These are phyloP conservation scores for Hexactinellida sp. DNA, from an alignment of 37 sponge, comb jelly and placozoan genomes.

Conservation along the genomic window DNA sequence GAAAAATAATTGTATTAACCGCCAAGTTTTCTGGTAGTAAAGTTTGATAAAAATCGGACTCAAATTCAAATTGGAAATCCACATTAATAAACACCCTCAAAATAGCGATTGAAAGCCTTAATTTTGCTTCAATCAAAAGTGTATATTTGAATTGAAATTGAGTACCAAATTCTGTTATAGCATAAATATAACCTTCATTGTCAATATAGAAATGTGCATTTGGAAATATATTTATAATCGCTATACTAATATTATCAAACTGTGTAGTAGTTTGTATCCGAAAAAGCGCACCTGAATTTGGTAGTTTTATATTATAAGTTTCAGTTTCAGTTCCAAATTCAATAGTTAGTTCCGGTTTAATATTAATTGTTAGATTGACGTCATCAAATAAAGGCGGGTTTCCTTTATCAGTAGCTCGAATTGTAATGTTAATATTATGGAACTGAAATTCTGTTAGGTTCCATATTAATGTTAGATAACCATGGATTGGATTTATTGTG, in stretches of 20 bases:
- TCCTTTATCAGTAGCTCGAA: background rate
- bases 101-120: background rate
- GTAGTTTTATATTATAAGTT: background rate
- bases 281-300: background rate
- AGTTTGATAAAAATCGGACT: background rate
- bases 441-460: slow-evolving; percentile 11
- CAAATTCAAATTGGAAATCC: background rate
- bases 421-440: background rate
- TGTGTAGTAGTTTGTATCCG: background rate
- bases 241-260: background rate
- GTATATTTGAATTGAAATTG: background rate
- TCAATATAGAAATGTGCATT: background rate
- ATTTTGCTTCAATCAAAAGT: background rate
- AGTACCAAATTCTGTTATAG: background rate
- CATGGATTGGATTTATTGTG: background rate
- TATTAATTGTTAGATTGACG: background rate
- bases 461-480: background rate
- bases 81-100: background rate
- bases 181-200: background rate
- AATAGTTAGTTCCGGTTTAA: background rate
- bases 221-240: background rate
- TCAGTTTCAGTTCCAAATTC: background rate
- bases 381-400: background rate
- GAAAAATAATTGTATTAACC: background rate
- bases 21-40: background rate